Percentiles rank a stretch among this genome's conserved stretches.
Evolutionary conservation across 2,113 vertebrate species (phyloP).

Genomic region (Monarcha castaneiventris): DNA sequence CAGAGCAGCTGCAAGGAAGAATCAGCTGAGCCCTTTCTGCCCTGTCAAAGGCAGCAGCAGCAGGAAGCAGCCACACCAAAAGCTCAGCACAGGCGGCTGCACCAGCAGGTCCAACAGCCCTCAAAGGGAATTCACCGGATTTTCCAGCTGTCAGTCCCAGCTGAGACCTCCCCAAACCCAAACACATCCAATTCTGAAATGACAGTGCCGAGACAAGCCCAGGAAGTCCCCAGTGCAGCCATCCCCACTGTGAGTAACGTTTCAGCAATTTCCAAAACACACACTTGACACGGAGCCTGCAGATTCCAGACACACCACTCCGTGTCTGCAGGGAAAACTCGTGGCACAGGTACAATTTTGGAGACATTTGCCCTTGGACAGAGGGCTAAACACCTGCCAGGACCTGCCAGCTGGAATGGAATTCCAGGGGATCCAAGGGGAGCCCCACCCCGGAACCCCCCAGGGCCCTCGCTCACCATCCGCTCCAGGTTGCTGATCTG

Average conservation of each 20-base stretch:
- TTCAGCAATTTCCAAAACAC: fast-evolving
- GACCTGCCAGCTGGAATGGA: fast-evolving
- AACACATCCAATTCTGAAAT: not conserved
- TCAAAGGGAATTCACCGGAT: fast-evolving
- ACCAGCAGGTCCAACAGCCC: not conserved
- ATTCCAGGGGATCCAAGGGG: not conserved
- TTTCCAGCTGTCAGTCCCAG: not conserved
- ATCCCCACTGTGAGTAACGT: fast-evolving
- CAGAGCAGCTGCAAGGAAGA: not conserved
- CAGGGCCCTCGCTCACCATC: conserved; percentile 75
- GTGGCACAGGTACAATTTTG: fast-evolving
- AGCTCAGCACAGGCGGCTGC: not conserved
- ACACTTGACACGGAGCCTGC: fast-evolving
- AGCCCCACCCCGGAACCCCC: fast-evolving
- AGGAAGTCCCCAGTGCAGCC: not conserved
- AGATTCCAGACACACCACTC: fast-evolving
- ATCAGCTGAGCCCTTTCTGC: fast-evolving
- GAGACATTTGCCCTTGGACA: not conserved
- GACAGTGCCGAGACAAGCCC: fast-evolving
- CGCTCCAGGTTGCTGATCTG: conserved; percentile 91
- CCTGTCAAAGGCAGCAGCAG: not conserved
- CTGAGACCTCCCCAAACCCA: not conserved
- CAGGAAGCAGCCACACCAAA: fast-evolving
- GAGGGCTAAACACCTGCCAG: not conserved
- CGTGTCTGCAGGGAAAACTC: fast-evolving